Evolutionary conservation across 2,113 vertebrate genomes (phyloP), one percentile per base, ranked within the genome.

Genomic region (Dasypus novemcinctus): DNA sequence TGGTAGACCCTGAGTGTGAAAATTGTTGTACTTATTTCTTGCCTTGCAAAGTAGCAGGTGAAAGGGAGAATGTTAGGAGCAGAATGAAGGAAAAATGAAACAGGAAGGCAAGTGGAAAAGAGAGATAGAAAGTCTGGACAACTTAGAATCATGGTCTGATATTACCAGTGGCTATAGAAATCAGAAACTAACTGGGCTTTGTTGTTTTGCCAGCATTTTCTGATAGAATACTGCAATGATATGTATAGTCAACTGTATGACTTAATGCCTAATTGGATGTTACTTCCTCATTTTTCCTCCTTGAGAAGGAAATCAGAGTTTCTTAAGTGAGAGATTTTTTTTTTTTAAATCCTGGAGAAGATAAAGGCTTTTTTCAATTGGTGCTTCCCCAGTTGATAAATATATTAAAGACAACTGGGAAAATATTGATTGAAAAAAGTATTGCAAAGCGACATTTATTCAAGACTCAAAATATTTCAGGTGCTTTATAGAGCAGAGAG

Each of bases 291-390:
- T 29, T 82, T 92, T 52, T 11, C 4, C 69, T 41, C 33, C 78
- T 86, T 68, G 57, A 91, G 83, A 94, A 89, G 87, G 54, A 96
- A 93, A 91, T 91, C 25, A 93, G 59, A 59, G 43, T 91, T 86
- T 95, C 84, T 95, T 95, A 95, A 92, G 27, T 89, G 7, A 75
- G 68, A 75, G 17, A 38, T 75, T 86, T 94, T 96, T 57, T 57
- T 49, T 49, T 57, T 57, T 96, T 31, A 87, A 33, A 94, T 72
- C 36, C 27, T 85, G 41, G 0, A 13, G 49, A 84, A 74, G 27
- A 75, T 25, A 90, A 49, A 79, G 33, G 46, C 23, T 91, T 82
- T 83, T 88, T 43, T 95, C 49, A 75, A 41, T 80, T 64, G 91
- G 43, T 94, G n/a, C 95, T 94, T 95, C 7, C 18, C 36, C n/a